Base-by-base conservation (phyloP, 1,140 invertebrate species). In the Penaeus indicus region DNA sequence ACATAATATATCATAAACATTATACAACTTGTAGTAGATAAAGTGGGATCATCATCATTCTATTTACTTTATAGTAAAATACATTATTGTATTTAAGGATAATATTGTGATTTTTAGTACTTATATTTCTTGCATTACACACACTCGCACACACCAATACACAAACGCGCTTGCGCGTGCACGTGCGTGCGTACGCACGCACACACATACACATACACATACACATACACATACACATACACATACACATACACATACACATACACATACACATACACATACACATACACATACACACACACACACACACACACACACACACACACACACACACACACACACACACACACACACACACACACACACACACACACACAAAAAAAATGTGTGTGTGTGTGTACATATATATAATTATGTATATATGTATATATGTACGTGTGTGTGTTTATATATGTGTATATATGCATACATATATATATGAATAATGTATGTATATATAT, bases 31-130 rank as follows among this genome's bases (percentile, higher is more conserved):
- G 38, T 85, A 69, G 84, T 85, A 69, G 62, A 47, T 69, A 84
- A 67, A 47, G 61, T 13, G 62, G 72, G 69, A 85, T 85, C 54
- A 85, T 85, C n/a, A 75, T 85, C 72, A 85, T 85, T 85, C 27
- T 77, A 69, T 78, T 85, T 78, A 85, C 61, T 78, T 38, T 77
- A 61, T 42, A 69, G 82, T 42, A 47, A 69, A 83, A 83, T 83
- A 83, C 81, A 83, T 83, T 83, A 64, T 83, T 72, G 82, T 84
- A 84, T 84, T 69, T 60, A 69, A 69, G 82, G 63, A 84, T 69
- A 47, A 84, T 84, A 84, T 69, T 84, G 82, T 84, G 82, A 84
- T 84, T 69, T 84, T 84, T 84, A 84, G 82, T 84, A 84, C 82
- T 84, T 84, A 84, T 84, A 62, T 42, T 64, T 69, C 60, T 62